A percentile compares a stretch with the other conserved stretches of the same genome.
Conservation (phyloP, 1,140 invertebrate genomes). For the fruit fly (Drosophila melanogaster) region Release_6_plus_ISO1_MT NT_037436.4:21358001-21358500, state of each 20-base stretch:
- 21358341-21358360: background rate
- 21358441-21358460: conserved; percentile 15
- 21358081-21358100: background rate
- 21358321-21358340: background rate
- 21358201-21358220: background rate
- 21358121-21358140: background rate
- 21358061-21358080: background rate
- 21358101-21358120: rapidly evolving
- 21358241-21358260: too few species aligned
- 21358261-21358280: background rate
- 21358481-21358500: background rate
- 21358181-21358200: background rate
- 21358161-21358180: background rate
- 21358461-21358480: conserved; percentile 20
- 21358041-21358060: background rate
- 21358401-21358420: conserved; percentile 18
- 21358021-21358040: background rate
- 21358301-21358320: background rate
- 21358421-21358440: conserved; percentile 6
- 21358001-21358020: background rate
- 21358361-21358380: background rate
- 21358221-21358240: background rate
- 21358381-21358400: conserved; percentile 8
- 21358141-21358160: conserved; percentile 1
- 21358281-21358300: background rate